Evolutionary conservation across 2,888 invertebrate species (phyloP), one percentile per base, ranked within the genome.

Genomic region (Drosophila peninsularis): DNA sequence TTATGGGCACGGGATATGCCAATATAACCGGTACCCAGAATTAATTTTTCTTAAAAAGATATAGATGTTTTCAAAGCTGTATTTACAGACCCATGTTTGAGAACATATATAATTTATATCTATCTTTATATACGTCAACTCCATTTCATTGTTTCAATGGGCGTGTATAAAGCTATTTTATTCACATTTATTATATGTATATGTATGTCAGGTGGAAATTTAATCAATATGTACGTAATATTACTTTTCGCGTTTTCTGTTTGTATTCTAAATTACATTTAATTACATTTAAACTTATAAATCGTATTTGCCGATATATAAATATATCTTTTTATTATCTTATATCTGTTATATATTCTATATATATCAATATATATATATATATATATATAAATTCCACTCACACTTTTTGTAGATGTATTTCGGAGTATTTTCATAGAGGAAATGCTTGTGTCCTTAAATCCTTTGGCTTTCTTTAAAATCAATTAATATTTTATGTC

Each of bases 191-290:
- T 30, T 17, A 47, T 17, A 45, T 45, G 30, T 47, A 45, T 45
- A 47, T 47, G 27, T 45, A 45, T 45, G 45, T 45, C 45, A 45
- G 45, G 10, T 45, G 27, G 45, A 45, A 45, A 45, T 45, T 45
- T 45, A 27, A 47, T 47, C 45, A 47, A 47, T 47, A 47, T 6
- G 1, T 47, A 45, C 30, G 30, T 47, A 30, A 27, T 17, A 27
- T 30, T 17, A 3, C 9, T 17, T 30, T 47, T 30, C 17, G n/a
- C 9, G n/a, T 47, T 30, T 30, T 19, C 19, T 11, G 1, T 45
- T 9, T 47, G 5, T 17, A 13, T 21, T 19, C 5, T 41, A 41
- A 41, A 6, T 13, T 41, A 11, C 17, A 30, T 47, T 10, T 6
- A 3, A 9, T 30, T 47, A n/a, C 1, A 17, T 47, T 11, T 6